A percentile compares a stretch with the other conserved stretches of the same genome.
These are phyloP conservation scores for Medauroidea extradentata DNA, from an alignment of 1,140 invertebrate species.

Conservation along the genomic window DNA sequence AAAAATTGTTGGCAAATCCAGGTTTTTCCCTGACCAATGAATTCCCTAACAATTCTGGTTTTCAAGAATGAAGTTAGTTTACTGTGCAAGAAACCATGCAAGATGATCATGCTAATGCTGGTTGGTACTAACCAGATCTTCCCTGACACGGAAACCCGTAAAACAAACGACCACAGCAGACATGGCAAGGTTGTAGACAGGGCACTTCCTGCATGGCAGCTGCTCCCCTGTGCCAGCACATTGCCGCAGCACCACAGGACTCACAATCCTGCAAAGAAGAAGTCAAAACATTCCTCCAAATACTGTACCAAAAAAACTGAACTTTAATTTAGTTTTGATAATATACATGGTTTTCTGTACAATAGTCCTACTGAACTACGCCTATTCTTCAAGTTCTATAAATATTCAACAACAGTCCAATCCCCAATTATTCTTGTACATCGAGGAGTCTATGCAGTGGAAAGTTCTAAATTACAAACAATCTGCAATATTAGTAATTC, in stretches of 20 bases:
- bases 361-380: not conserved
- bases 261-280: constrained; percentile 56
- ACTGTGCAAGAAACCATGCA: too few species aligned
- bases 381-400: not conserved
- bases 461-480: too few species aligned
- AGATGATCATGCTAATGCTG: too few species aligned
- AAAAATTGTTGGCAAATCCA: too few species aligned
- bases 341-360: not conserved
- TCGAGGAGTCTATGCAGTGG: too few species aligned
- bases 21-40: too few species aligned
- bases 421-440: too few species aligned
- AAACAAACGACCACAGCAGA: constrained; percentile 80
- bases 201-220: constrained; percentile 63
- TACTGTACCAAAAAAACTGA: not conserved
- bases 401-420: constrained; percentile 8
- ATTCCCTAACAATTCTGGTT: too few species aligned
- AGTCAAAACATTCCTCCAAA: constrained; percentile 11
- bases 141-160: constrained; percentile 82
- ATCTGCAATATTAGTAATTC: too few species aligned
- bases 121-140: constrained; percentile 68
- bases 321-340: constrained; percentile 1
- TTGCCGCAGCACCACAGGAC: constrained; percentile 71
- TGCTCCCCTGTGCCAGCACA: constrained; percentile 63
- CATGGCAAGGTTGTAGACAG: constrained; percentile 84
- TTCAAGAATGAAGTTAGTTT: too few species aligned